phyloP scores from a whole-genome alignment of 2,888 invertebrate species.

The Laspeyria flexula region DNA sequence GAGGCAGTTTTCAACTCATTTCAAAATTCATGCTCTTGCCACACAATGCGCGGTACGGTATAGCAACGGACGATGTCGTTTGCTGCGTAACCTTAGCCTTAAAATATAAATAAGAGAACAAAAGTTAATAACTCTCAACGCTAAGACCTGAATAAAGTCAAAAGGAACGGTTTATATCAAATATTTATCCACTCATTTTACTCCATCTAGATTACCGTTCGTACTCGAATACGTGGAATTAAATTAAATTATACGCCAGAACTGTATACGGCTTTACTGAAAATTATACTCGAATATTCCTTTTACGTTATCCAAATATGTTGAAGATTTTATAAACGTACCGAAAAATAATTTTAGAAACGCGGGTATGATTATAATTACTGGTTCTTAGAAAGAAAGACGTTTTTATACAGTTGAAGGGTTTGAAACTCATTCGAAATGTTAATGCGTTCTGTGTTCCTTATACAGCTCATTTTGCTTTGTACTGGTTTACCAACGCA shows the following conservation, averaged over 20 bases:
- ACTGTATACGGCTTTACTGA: background rate
- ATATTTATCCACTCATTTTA: constrained; percentile 16
- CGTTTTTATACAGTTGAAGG: too few relatives aligned
- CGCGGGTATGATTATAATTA: background rate
- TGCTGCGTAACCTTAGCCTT: too few relatives aligned
- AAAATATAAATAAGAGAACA: background rate
- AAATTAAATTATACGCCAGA: constrained; percentile 15
- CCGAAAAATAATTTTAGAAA: background rate
- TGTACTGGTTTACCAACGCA: too few relatives aligned
- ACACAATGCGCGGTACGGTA: too few relatives aligned
- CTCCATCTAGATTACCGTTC: constrained; percentile 7
- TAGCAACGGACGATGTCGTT: too few relatives aligned
- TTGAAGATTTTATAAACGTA: background rate
- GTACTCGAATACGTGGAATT: constrained; percentile 7
- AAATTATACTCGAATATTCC: constrained; percentile 4
- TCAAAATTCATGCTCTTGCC: too few relatives aligned
- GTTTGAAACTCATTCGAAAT: too few relatives aligned
- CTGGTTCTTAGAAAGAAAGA: background rate
- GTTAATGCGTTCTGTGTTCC: too few relatives aligned
- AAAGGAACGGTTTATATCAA: constrained; percentile 13
- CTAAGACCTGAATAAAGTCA: background rate
- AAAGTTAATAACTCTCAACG: background rate
- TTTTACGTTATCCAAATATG: constrained; percentile 6
- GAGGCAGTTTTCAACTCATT: too few relatives aligned
- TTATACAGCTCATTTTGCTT: too few relatives aligned